phyloP scores from a whole-genome alignment of 2,797 vertebrate species.

The Enteromius trimaculatus region DNA sequence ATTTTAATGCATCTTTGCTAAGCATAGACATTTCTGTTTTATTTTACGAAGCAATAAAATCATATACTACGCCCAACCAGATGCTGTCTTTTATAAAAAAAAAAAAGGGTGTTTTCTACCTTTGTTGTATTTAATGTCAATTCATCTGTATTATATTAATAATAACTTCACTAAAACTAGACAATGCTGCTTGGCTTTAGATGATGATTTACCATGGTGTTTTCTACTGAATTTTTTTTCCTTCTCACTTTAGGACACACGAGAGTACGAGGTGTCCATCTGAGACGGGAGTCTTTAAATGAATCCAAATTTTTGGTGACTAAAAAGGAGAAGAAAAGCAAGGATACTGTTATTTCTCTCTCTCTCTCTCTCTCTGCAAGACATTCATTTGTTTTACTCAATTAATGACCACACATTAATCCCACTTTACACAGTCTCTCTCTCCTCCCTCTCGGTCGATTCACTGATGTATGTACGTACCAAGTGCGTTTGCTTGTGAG shows the following conservation, averaged over 20 bases:
- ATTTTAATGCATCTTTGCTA: not conserved
- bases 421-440: slow-evolving; percentile 55
- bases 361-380: slow-evolving; percentile 68
- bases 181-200: not conserved
- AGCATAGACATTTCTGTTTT: not conserved
- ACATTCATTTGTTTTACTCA: slow-evolving; percentile 58
- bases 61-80: not conserved
- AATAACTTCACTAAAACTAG: not conserved
- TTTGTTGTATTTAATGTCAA: not conserved
- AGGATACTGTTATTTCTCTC: slow-evolving; percentile 70
- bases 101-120: not conserved
- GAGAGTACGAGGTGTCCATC: slow-evolving; percentile 95
- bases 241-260: slow-evolving; percentile 81
- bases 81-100: no score
- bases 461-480: slow-evolving; percentile 26
- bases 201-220: not conserved
- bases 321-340: slow-evolving; percentile 55
- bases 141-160: not conserved
- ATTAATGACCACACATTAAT: slow-evolving; percentile 31
- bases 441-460: slow-evolving; percentile 35
- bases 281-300: slow-evolving; percentile 69
- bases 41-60: not conserved
- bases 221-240: not conserved
- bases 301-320: slow-evolving; percentile 60
- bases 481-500: slow-evolving; percentile 26